Evolutionary conservation across 2,113 vertebrate genomes (phyloP), one percentile per base, ranked within the genome.

Genomic region (Meles meles): DNA sequence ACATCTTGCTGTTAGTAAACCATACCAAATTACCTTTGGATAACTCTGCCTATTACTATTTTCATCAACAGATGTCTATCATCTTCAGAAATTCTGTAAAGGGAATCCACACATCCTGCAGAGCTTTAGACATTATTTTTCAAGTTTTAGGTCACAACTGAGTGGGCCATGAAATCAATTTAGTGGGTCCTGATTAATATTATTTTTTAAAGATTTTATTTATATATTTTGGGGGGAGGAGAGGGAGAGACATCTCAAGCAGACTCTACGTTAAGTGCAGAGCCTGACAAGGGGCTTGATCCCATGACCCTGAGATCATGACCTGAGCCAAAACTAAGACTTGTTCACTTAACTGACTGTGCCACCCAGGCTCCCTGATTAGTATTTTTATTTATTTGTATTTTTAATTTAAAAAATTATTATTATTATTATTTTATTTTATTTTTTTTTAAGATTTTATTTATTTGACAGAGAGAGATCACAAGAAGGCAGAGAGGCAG

Each of bases 131-230:
- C 34, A 92, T 21, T 83, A 72, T 88, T 97, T 92, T 94, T 85
- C 63, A 89, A 96, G 85, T 3, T 90, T 39, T 27, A 95, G 31
- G 65, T 90, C 67, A 84, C 44, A 77, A 97, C 20, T 90, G 72
- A 90, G 21, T 89, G 85, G 20, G 80, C 94, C 89, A 95, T 87
- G 67, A 96, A 95, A 96, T 95, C 87, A 93, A 90, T 77, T 96
- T 87, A 90, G 72, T 57, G 39, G n/a, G 42, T 59, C 76, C 65
- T 82, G 42, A 93, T 83, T 61, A 95, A 44, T 72, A 87, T 57
- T 92, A 67, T 67, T 67, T 67, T 67, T n/a, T n/a, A 67, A 67
- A n/a, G 31, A 67, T 67, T 67, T 69, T 69, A 69, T 67, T 67
- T 67, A 34, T 67, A 17, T 67, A 67, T n/a, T n/a, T 67, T 18